Conservation (phyloP, 2,113 vertebrate species). For the Caranx melampygus region DNA sequence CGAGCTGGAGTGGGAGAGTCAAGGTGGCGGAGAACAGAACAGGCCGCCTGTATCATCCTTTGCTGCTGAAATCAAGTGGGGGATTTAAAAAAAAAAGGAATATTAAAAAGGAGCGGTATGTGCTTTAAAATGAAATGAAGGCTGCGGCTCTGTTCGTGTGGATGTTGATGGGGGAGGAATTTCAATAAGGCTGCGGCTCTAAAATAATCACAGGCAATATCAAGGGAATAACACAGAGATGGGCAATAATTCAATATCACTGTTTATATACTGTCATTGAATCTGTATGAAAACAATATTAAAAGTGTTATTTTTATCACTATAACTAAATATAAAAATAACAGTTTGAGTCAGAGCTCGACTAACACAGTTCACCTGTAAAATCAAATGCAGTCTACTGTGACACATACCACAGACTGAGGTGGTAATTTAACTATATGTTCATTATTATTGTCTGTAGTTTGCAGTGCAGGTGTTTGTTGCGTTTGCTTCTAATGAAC, state of each 20-base stretch:
- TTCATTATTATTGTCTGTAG: no score
- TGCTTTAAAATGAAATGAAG: constrained; percentile 26
- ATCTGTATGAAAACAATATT: not conserved
- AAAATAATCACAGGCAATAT: constrained; percentile 14
- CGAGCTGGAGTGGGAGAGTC: constrained; percentile 10
- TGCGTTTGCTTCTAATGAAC: no score
- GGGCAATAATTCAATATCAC: not conserved
- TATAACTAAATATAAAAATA: not conserved
- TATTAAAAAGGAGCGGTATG: not conserved
- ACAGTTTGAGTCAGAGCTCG: no score
- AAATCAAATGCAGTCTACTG: no score
- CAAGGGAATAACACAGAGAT: not conserved
- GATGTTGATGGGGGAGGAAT: not conserved
- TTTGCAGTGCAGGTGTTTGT: no score
- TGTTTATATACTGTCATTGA: not conserved
- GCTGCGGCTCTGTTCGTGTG: not conserved
- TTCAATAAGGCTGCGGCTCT: constrained; percentile 9
- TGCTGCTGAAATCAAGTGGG: constrained; percentile 11
- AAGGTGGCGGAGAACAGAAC: not conserved
- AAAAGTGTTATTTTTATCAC: not conserved
- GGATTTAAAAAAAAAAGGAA: constrained; percentile 19
- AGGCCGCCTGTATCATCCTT: not conserved
- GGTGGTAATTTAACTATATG: no score
- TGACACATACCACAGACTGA: no score
- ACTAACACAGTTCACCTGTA: no score